Evolutionary conservation across 2,797 vertebrate species (phyloP).

Genomic region (Crenuchus spilurus): DNA sequence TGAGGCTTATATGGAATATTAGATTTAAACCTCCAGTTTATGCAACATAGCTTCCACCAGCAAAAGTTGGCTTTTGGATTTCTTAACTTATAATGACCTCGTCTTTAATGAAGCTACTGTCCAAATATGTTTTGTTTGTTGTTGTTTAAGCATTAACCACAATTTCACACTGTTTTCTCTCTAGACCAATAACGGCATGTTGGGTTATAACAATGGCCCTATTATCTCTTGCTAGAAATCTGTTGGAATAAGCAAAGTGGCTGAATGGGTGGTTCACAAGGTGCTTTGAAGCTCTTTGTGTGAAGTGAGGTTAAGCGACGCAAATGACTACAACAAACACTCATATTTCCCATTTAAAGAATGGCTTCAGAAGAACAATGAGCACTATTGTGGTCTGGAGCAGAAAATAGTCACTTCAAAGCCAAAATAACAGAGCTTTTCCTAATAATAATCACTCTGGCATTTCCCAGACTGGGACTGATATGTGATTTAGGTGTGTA

Average conservation of each 20-base stretch:
- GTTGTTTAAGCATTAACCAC: conserved; percentile 24
- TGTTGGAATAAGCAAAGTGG: background rate
- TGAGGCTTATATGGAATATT: background rate
- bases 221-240: background rate
- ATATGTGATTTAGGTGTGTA: background rate
- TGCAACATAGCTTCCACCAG: background rate
- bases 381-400: conserved; percentile 1
- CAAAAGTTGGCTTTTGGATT: background rate
- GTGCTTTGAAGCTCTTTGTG: conserved; percentile 4
- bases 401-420: background rate
- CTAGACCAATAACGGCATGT: background rate
- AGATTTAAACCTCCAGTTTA: background rate
- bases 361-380: conserved; percentile 41
- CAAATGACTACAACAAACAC: background rate
- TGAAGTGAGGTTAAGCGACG: background rate
- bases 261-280: background rate
- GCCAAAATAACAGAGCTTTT: background rate
- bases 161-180: background rate
- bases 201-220: background rate
- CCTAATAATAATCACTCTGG: background rate
- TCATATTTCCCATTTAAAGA: conserved; percentile 23
- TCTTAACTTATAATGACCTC: background rate
- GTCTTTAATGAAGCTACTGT: background rate
- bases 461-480: background rate
- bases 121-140: conserved; percentile 3